Evolutionary conservation across 2,113 vertebrate species (phyloP), one percentile per base, ranked within the genome.

Genomic region (Tor tambroides): DNA sequence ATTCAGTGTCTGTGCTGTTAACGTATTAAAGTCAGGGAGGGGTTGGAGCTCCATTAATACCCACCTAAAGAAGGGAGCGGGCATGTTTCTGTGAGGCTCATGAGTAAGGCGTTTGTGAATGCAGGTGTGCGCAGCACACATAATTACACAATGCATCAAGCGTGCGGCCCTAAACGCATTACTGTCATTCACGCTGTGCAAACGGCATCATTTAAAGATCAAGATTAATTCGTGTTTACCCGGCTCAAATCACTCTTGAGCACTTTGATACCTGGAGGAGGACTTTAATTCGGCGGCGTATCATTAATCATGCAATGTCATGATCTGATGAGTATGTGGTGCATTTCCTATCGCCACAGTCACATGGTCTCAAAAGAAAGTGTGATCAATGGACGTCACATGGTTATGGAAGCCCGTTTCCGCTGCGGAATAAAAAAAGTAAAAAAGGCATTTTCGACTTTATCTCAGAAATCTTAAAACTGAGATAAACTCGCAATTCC

Each of bases 41-140:
- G 87, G 85, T 77, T 38, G 38, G 69, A 86, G 81, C 67, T 35
- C 61, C 80, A 89, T 91, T 91, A 91, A 91, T 87, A 84, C 69
- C 83, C 80, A 84, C 86, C 69, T 85, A 59, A 83, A 88, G 71
- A 81, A 84, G 85, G 90, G 88, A 86, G 87, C 85, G 87, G 87
- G 88, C 88, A 71, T 71, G 79, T 77, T 85, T 88, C 82, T 83
- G 79, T 80, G 63, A 59, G 76, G 77, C 71, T 78, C 69, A 67
- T 85, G 85, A 83, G 79, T 79, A 65, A 72, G 59, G 41, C 30
- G 74, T 79, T 82, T 89, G 77, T 79, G 85, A 90, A 89, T 85
- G 86, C 90, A 87, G 90, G 90, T 86, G 87, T 89, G 56, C 51
- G n/a, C 56, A 6, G 9, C 59, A 43, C 32, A 75, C 38, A 61